Evolutionary conservation across 1,140 invertebrate genomes (phyloP).

Genomic region (Macrotrachela quadricornifera): DNA sequence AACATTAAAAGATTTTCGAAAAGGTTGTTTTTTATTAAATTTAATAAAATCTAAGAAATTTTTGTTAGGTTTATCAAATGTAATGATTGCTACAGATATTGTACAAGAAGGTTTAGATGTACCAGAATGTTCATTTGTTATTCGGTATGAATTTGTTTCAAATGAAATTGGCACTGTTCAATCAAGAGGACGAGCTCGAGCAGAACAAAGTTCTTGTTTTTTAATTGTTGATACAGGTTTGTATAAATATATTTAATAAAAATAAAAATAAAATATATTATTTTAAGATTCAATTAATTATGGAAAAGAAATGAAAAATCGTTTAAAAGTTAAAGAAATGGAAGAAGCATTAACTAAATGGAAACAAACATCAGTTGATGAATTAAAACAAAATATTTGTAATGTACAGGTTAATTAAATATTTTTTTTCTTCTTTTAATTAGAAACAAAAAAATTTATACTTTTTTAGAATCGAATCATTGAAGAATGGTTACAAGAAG

Average conservation of each 20-base stretch:
- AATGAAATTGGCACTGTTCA: conserved; percentile 11
- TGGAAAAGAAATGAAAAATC: conserved; percentile 6
- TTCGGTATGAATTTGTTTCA: conserved; percentile 11
- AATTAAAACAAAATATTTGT: too few species aligned
- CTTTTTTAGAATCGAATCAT: too few species aligned
- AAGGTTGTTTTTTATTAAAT: too few species aligned
- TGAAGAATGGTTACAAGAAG: too few species aligned
- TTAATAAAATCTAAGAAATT: too few species aligned
- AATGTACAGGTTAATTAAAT: too few species aligned
- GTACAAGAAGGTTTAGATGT: conserved; percentile 10
- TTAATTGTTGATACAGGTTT: conserved; percentile 2
- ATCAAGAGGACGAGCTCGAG: conserved; percentile 8
- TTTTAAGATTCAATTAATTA: too few species aligned
- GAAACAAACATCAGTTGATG: too few species aligned
- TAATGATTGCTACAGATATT: conserved; percentile 7
- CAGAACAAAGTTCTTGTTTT: conserved; percentile 6
- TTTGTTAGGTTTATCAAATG: background rate
- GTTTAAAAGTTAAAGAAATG: conserved; percentile 6
- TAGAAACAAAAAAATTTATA: too few species aligned
- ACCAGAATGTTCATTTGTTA: conserved; percentile 9
- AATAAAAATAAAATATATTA: too few species aligned
- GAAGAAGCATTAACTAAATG: background rate
- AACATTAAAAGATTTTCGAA: background rate
- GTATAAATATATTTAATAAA: too few species aligned
- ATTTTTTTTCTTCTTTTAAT: too few species aligned